A percentile compares a stretch with the other conserved stretches of the same genome.
Conservation (phyloP, 2,113 vertebrate genomes). For the Mola mola region DNA sequence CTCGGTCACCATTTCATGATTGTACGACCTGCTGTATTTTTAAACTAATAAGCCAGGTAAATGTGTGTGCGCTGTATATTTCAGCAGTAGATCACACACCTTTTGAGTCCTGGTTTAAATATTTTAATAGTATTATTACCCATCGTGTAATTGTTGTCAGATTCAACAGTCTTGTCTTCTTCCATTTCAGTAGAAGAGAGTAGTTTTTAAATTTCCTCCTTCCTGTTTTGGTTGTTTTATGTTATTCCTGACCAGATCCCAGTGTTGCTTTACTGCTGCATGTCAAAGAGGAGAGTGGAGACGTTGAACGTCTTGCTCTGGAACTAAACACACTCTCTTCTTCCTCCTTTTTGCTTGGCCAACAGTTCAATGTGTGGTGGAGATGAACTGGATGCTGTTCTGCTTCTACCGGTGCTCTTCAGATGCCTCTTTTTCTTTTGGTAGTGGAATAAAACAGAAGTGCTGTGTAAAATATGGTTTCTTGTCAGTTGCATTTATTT, state of each 20-base stretch:
- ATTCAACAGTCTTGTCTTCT: constrained; percentile 1
- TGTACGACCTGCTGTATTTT: constrained; percentile 37
- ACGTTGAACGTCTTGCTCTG: constrained; percentile 23
- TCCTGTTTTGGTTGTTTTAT: constrained; percentile 18
- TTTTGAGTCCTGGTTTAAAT: constrained; percentile 23
- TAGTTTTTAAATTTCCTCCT: no score
- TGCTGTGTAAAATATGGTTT: constrained; percentile 57
- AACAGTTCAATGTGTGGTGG: constrained; percentile 18
- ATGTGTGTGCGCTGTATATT: constrained; percentile 11
- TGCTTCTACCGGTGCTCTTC: constrained; percentile 70
- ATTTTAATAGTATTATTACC: constrained; percentile 40
- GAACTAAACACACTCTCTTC: not conserved
- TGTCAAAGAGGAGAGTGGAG: constrained; percentile 35
- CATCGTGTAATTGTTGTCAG: constrained; percentile 36
- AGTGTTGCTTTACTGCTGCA: constrained; percentile 58
- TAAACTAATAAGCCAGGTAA: constrained; percentile 17
- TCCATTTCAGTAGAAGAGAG: constrained; percentile 1
- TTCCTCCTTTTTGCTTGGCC: constrained; percentile 46
- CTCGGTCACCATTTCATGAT: constrained; percentile 32
- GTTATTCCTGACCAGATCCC: constrained; percentile 3
- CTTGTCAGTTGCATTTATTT: not conserved
- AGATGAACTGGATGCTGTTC: constrained; percentile 37
- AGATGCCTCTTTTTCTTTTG: constrained; percentile 70
- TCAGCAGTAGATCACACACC: not conserved
- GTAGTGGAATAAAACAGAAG: constrained; percentile 78